These are phyloP conservation scores for Corydoras sp. DNA, from an alignment of 2,113 vertebrate species.

Conservation along the genomic window DNA sequence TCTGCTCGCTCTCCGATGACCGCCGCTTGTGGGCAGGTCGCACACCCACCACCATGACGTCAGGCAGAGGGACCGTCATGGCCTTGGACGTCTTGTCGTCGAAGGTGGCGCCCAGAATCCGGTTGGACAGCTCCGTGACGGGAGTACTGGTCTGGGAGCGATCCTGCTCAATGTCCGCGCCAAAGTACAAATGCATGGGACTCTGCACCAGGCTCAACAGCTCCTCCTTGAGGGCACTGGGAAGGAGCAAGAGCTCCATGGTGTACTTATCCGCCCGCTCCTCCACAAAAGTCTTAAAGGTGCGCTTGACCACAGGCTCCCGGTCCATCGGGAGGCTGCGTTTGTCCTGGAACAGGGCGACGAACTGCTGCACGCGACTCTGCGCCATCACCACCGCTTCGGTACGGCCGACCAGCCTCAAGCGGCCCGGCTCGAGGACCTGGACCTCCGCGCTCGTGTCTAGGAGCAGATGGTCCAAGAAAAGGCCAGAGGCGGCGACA, in stretches of 20 bases:
- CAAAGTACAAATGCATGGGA: conserved; percentile 39
- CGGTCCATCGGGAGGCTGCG: conserved; percentile 69
- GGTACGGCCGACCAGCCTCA: conserved; percentile 74
- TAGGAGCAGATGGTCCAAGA: conserved; percentile 81
- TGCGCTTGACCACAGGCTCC: conserved; percentile 80
- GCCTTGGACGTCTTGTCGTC: conserved; percentile 59
- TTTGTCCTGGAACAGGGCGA: conserved; percentile 84
- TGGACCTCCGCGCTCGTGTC: conserved; percentile 88
- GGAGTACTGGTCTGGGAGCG: conserved; percentile 83
- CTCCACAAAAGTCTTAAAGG: conserved; percentile 87
- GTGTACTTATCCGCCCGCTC: conserved; percentile 85
- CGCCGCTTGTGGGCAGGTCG: conserved; percentile 84
- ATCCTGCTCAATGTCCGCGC: conserved; percentile 61
- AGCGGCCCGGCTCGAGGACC: conserved; percentile 76
- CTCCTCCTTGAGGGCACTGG: conserved; percentile 87
- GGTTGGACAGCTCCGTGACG: conserved; percentile 84
- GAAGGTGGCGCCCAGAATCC: conserved; percentile 73
- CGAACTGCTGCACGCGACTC: conserved; percentile 89
- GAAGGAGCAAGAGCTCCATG: conserved; percentile 90
- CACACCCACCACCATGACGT: conserved; percentile 62
- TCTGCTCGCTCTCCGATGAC: conserved; percentile 82
- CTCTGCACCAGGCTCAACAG: conserved; percentile 74
- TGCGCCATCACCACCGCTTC: conserved; percentile 94
- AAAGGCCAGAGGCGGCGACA: conserved; percentile 78
- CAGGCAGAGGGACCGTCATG: conserved; percentile 24